phyloP scores from a whole-genome alignment of 2,888 invertebrate species.

The Zaprionus lineosus region DNA sequence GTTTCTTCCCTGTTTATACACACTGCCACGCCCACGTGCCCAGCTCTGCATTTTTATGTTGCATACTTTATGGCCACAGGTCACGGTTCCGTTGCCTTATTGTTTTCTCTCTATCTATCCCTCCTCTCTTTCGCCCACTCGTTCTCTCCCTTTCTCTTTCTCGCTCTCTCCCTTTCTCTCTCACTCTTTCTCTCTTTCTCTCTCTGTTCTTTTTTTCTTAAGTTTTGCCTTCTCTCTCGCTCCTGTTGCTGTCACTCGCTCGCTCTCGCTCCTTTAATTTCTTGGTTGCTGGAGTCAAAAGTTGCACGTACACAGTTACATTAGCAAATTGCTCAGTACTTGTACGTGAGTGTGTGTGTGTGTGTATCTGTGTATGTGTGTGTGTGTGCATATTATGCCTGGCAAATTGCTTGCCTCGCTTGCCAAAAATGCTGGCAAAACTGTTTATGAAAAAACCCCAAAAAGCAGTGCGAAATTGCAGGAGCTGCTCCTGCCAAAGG shows the following conservation, averaged over 20 bases:
- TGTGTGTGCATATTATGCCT: conserved; percentile 34
- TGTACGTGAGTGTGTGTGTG: conserved; percentile 1
- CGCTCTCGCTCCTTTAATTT: conserved; percentile 52
- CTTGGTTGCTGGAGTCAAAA: conserved; percentile 48
- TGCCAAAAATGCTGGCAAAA: conserved; percentile 43
- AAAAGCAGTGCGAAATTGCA: conserved; percentile 22
- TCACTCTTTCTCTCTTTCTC: background rate
- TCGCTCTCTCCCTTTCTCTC: background rate
- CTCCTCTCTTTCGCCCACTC: background rate
- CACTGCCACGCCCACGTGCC: conserved; percentile 50
- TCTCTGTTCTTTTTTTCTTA: background rate
- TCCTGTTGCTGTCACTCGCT: background rate
- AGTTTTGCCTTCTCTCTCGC: background rate
- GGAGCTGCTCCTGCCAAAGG: too few relatives aligned
- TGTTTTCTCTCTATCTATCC: conserved; percentile 23
- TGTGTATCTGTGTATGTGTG: conserved; percentile 20
- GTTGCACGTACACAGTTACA: conserved; percentile 57
- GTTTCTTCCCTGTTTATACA: conserved; percentile 57
- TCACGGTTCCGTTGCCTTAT: conserved; percentile 34
- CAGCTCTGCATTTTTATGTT: conserved; percentile 46
- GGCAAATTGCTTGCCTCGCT: conserved; percentile 45
- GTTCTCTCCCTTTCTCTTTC: background rate
- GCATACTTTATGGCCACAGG: conserved; percentile 54
- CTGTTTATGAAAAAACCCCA: conserved; percentile 49
- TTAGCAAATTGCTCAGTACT: conserved; percentile 66